Evolutionary conservation across 2,113 vertebrate species (phyloP).

Genomic region (Notarius lentiginosus): DNA sequence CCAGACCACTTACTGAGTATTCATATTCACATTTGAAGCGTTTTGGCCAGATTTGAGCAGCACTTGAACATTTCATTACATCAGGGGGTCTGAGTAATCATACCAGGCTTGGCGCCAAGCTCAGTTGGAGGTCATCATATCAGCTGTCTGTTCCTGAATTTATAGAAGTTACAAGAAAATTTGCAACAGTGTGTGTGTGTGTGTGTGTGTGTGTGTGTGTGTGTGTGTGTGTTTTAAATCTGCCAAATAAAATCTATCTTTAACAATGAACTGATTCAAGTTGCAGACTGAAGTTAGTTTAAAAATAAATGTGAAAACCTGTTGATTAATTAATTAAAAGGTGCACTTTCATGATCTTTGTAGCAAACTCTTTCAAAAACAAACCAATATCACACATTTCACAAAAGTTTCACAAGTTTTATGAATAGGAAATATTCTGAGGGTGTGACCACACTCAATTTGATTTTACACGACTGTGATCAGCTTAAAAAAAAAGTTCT

Average conservation of each 20-base stretch:
- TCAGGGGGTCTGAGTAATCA: slow-evolving; percentile 20
- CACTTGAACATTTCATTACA: slow-evolving; percentile 19
- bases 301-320: background rate
- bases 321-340: background rate
- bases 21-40: background rate
- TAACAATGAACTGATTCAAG: background rate
- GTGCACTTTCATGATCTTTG: background rate
- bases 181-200: background rate
- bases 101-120: slow-evolving; percentile 9
- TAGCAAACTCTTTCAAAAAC: background rate
- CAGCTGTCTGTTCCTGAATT: slow-evolving; percentile 2
- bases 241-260: background rate
- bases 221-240: background rate
- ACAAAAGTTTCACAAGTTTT: background rate
- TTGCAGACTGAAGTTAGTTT: background rate
- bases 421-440: background rate
- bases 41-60: background rate
- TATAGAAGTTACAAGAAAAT: background rate
- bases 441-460: background rate
- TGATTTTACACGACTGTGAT: background rate
- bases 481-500: background rate
- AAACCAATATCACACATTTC: background rate
- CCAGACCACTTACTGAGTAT: background rate
- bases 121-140: slow-evolving; percentile 8
- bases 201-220: too few species aligned